Evolutionary conservation across 92 coral and sea anemone genomes (phyloP), one percentile per base, ranked within the genome.

Genomic region (Anthopleura xanthogrammica): DNA sequence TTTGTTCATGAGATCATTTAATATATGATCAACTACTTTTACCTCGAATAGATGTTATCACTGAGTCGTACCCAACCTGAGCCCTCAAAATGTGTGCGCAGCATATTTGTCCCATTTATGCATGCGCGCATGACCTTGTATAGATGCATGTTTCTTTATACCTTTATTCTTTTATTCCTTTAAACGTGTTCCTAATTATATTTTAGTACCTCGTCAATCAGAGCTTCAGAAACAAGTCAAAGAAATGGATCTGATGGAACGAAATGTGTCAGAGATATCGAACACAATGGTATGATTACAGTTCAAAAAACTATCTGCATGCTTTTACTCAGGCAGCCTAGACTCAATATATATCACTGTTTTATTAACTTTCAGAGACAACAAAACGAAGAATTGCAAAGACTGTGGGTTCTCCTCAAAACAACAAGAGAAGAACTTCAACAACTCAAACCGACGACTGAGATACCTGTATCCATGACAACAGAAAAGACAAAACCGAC

Each of bases 201-300:
- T 43, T 81, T 70, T 48, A 81, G 84, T 23, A 4, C 41, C 60
- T 68, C 64, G 77, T 12, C 65, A 65, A 23, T 65, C 88, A 42
- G 83, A 85, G 52, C 79, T 85, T 2, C 88, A 85, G 72, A 48
- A 54, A 50, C 88, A 82, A 54, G 88, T 85, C 83, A 82, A 79
- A 40, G 78, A 84, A 77, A 84, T 84, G 60, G 73, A 71, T 52
- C 79, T 54, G 23, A 85, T 81, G 84, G 84, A 71, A 57, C 70
- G 65, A 41, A 81, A 81, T 52, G 84, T 81, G 12, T 81, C 84
- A 70, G 58, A 46, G 36, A 68, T 81, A 41, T 48, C 77, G 66
- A 71, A 22, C 4, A 81, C 62, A 42, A 81, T 81, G 84, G 84
- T 81, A 81, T 12, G 77, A 17, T 43, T 4, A 40, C 20, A 12